phyloP scores from a whole-genome alignment of 2,888 invertebrate species.

The Anoplius nigerrimus region DNA sequence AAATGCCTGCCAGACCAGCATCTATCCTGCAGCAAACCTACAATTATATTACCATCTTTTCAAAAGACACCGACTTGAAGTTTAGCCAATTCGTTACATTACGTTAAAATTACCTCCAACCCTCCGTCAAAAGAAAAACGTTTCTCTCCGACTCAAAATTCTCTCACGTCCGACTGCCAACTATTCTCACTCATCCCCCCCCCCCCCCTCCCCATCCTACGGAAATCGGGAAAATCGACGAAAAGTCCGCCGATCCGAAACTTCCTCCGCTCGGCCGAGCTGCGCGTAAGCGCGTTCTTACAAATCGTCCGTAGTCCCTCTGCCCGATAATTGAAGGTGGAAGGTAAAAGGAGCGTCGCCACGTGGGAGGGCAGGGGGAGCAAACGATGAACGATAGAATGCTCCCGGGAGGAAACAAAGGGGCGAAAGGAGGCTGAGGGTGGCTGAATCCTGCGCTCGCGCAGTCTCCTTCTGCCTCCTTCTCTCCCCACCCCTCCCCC shows the following conservation, averaged over 20 bases:
- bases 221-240: no score
- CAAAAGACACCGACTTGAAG: no score
- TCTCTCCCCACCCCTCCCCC: constrained; percentile 60
- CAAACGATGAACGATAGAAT: constrained; percentile 32
- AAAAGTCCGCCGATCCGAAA: constrained; percentile 31
- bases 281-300: constrained; percentile 43
- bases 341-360: constrained; percentile 39
- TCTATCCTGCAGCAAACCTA: no score
- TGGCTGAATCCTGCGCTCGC: constrained; percentile 51
- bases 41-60: no score
- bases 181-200: no score
- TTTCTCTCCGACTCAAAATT: no score
- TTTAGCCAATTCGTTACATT: no score
- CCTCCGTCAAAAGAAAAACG: no score
- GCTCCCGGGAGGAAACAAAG: constrained; percentile 36
- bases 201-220: no score
- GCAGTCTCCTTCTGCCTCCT: constrained; percentile 61
- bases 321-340: constrained; percentile 72
- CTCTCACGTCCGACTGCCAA: no score
- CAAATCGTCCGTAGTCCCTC: constrained; percentile 46
- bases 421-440: constrained; percentile 45
- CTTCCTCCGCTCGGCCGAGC: constrained; percentile 24
- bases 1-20: no score
- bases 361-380: constrained; percentile 42
- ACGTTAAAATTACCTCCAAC: no score